Percentiles rank a stretch among this genome's conserved stretches.
Conservation (phyloP, 2,888 invertebrate species). For the Eupithecia subfuscata region DNA sequence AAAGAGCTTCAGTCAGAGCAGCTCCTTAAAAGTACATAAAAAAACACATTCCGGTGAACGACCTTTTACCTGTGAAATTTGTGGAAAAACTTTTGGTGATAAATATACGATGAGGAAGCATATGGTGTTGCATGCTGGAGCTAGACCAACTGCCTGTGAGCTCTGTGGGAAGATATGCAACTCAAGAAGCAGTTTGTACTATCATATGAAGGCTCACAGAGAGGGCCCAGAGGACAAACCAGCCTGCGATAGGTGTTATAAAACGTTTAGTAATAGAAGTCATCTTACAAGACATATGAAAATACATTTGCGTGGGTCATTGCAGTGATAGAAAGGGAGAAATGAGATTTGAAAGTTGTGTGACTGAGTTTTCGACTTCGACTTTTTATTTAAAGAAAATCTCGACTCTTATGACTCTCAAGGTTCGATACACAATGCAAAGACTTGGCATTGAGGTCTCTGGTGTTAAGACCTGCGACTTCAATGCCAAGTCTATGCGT, state of each 20-base stretch:
- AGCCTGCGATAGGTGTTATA: constrained; percentile 24
- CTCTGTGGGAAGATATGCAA: constrained; percentile 18
- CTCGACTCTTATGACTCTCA: too few relatives aligned
- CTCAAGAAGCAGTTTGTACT: constrained; percentile 20
- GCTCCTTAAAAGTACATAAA: constrained; percentile 21
- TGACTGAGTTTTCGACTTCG: neutral
- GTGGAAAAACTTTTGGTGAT: constrained; percentile 23
- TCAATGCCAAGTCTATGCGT: too few relatives aligned
- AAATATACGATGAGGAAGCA: constrained; percentile 29
- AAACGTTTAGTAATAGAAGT: constrained; percentile 19
- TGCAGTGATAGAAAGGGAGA: neutral
- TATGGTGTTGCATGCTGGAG: constrained; percentile 28
- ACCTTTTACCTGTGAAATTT: constrained; percentile 23
- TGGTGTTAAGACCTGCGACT: too few relatives aligned
- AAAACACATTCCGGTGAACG: constrained; percentile 12
- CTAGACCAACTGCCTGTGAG: constrained; percentile 29
- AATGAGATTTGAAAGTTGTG: neutral
- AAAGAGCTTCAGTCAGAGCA: constrained; percentile 15
- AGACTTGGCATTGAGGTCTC: neutral
- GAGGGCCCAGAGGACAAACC: constrained; percentile 21
- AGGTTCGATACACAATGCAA: neutral
- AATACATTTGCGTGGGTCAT: constrained; percentile 21
- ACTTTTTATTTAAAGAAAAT: too few relatives aligned
- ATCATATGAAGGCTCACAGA: constrained; percentile 19
- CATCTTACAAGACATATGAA: constrained; percentile 29